Evolutionary conservation across 2,888 invertebrate genomes (phyloP).

Genomic region (Euphydryas editha): DNA sequence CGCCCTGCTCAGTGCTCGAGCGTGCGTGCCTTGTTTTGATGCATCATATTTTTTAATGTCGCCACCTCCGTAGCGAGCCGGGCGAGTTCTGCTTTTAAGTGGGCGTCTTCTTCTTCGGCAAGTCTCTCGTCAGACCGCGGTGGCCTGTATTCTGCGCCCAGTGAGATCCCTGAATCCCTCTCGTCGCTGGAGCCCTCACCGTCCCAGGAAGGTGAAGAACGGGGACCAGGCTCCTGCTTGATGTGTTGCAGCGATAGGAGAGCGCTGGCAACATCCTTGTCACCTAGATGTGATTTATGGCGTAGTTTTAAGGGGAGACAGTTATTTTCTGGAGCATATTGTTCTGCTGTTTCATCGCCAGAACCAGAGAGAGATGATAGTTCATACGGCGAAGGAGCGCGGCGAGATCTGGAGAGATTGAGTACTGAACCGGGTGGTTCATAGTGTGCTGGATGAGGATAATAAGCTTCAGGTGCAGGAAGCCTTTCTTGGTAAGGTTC

Average conservation of each 20-base stretch:
- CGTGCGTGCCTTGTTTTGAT: conserved; percentile 82
- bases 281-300: conserved; percentile 95
- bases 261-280: conserved; percentile 94
- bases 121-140: conserved; percentile 69
- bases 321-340: conserved; percentile 87
- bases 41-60: conserved; percentile 92
- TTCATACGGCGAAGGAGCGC: conserved; percentile 91
- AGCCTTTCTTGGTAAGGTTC: conserved; percentile 78
- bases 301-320: conserved; percentile 94
- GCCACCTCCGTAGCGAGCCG: conserved; percentile 96
- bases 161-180: conserved; percentile 94
- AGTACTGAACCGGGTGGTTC: conserved; percentile 87
- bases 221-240: conserved; percentile 92
- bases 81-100: conserved; percentile 93
- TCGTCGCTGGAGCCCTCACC: conserved; percentile 96
- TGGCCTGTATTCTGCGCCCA: conserved; percentile 87
- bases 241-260: conserved; percentile 92
- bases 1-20: conserved; percentile 74
- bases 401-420: conserved; percentile 87
- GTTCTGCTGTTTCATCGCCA: conserved; percentile 78
- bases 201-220: conserved; percentile 93
- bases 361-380: conserved; percentile 89
- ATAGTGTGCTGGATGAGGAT: conserved; percentile 82
- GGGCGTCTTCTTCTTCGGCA: conserved; percentile 86
- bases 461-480: conserved; percentile 76